A percentile compares a stretch with the other conserved stretches of the same genome.
Conservation (phyloP, 2,888 invertebrate species). For the Drosophila ezoana region DNA sequence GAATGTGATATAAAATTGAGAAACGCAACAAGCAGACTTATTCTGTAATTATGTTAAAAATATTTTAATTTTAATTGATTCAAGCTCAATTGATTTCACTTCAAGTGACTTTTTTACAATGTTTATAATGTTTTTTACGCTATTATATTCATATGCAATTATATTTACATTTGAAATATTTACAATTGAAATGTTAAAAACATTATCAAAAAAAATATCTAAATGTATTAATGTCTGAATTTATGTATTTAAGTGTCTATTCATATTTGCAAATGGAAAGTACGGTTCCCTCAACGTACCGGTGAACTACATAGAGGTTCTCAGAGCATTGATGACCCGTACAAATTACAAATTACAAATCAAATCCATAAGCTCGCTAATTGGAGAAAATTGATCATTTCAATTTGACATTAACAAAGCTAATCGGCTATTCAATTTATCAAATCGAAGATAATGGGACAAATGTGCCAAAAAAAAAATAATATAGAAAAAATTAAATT, state of each 20-base stretch:
- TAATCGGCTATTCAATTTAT: not conserved
- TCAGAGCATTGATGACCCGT: too few species aligned
- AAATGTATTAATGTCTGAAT: slow-evolving; percentile 1
- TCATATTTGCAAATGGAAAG: slow-evolving; percentile 9
- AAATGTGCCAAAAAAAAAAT: not conserved
- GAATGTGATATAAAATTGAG: too few species aligned
- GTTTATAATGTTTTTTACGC: not conserved
- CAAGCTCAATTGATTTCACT: not conserved
- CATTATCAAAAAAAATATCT: not conserved
- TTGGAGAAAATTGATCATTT: too few species aligned
- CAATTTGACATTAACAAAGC: not conserved
- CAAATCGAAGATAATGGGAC: not conserved
- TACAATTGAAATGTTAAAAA: not conserved
- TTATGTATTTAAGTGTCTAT: slow-evolving; percentile 12
- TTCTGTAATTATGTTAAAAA: not conserved
- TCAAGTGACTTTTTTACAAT: not conserved
- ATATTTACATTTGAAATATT: too few species aligned
- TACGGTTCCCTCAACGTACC: too few species aligned
- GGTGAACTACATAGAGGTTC: too few species aligned
- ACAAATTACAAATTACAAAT: too few species aligned
- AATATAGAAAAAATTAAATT: not conserved
- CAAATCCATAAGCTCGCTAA: too few species aligned
- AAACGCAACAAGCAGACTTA: not conserved
- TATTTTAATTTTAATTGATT: not conserved
- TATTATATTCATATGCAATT: too few species aligned